A percentile compares a stretch with the other conserved stretches of the same genome.
phyloP scores from a whole-genome alignment of 2,888 invertebrate genomes.

The Anthrax anthrax region DNA sequence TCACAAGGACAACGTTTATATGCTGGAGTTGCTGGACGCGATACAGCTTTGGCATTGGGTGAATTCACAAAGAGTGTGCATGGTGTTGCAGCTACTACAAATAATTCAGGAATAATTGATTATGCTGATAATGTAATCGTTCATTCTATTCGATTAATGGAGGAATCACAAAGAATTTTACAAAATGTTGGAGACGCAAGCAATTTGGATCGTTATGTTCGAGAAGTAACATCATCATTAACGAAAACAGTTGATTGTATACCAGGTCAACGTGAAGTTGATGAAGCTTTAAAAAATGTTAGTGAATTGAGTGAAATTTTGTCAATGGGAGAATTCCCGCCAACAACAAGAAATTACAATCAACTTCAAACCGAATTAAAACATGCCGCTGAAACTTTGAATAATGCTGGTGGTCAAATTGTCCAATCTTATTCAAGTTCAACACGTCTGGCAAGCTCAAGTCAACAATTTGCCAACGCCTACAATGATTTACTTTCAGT shows the following conservation, averaged over 20 bases:
- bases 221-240: slow-evolving; percentile 50
- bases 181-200: slow-evolving; percentile 29
- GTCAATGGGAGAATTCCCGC: slow-evolving; percentile 59
- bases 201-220: slow-evolving; percentile 54
- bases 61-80: slow-evolving; percentile 61
- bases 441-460: slow-evolving; percentile 53
- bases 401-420: slow-evolving; percentile 69
- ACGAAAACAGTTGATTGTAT: slow-evolving; percentile 62
- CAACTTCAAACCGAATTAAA: slow-evolving; percentile 77
- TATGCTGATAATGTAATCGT: slow-evolving; percentile 68
- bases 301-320: slow-evolving; percentile 60
- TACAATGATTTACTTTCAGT: slow-evolving; percentile 65
- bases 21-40: slow-evolving; percentile 66
- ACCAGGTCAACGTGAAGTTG: slow-evolving; percentile 90
- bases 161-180: slow-evolving; percentile 56
- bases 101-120: slow-evolving; percentile 46
- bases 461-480: slow-evolving; percentile 63
- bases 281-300: slow-evolving; percentile 70
- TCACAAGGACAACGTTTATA: slow-evolving; percentile 67
- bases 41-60: slow-evolving; percentile 61
- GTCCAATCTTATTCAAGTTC: slow-evolving; percentile 62
- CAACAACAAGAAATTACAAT: slow-evolving; percentile 55
- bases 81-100: slow-evolving; percentile 60
- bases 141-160: slow-evolving; percentile 61
- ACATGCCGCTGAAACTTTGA: slow-evolving; percentile 68